These are phyloP conservation scores for Dolichomitus sp. DNA, from an alignment of 2,888 invertebrate species.

Conservation along the genomic window DNA sequence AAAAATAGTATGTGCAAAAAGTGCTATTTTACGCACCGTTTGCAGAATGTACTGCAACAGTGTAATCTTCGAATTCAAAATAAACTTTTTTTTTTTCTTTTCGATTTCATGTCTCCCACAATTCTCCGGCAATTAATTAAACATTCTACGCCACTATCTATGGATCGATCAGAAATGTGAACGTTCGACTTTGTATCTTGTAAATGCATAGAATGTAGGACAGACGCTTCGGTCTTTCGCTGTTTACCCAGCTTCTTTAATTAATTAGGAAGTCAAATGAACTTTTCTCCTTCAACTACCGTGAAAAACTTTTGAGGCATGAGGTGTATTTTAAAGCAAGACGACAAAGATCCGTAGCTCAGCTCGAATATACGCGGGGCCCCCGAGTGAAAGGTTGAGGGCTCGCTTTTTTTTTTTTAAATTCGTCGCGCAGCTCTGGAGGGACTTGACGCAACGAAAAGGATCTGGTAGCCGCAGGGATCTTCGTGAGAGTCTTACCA, in stretches of 20 bases:
- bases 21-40: not conserved
- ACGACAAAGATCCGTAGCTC: conserved; percentile 29
- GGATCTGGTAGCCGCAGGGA: conserved; percentile 41
- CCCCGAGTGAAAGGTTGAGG: conserved; percentile 24
- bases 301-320: conserved; percentile 4
- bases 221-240: not conserved
- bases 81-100: not conserved
- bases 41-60: no score
- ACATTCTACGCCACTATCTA: not conserved
- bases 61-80: not conserved
- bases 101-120: not conserved
- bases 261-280: conserved; percentile 21
- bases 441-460: conserved; percentile 39
- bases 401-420: conserved; percentile 27
- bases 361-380: conserved; percentile 1
- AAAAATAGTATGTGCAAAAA: no score
- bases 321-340: conserved; percentile 3
- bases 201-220: conserved; percentile 15
- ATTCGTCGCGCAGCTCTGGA: conserved; percentile 46
- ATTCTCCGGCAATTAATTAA: not conserved
- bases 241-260: conserved; percentile 12
- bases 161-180: not conserved
- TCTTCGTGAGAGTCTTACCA: conserved; percentile 61
- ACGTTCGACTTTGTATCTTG: not conserved
- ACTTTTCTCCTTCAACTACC: not conserved